Evolutionary conservation across 92 coral and sea anemone genomes (phyloP).

Genomic region (Parazoanthus atlanticus): DNA sequence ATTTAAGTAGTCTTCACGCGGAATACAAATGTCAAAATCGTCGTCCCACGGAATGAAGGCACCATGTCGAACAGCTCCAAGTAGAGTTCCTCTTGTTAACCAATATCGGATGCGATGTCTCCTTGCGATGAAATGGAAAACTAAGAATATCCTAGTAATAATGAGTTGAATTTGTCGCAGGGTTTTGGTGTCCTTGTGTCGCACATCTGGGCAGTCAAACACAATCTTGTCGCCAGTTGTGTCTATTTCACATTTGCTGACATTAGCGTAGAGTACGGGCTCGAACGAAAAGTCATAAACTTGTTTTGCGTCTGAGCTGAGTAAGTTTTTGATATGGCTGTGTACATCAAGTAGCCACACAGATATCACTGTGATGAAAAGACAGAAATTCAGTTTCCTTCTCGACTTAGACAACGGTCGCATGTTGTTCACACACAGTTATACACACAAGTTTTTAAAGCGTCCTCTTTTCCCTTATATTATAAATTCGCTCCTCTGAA

Average conservation of each 20-base stretch:
- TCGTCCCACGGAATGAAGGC: constrained; percentile 12
- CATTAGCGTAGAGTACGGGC: constrained; percentile 6
- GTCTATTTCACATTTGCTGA: not conserved
- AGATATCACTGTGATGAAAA: not conserved
- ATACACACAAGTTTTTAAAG: too few species aligned
- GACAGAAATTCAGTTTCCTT: not conserved
- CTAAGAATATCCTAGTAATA: not conserved
- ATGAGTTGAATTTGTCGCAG: constrained; percentile 13
- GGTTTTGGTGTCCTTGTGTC: not conserved
- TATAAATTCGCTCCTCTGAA: too few species aligned
- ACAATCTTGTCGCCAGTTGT: not conserved
- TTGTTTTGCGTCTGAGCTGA: not conserved
- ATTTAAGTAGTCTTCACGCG: not conserved
- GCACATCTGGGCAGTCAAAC: constrained; percentile 2
- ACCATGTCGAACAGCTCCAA: constrained; percentile 3
- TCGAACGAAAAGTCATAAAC: constrained; percentile 4
- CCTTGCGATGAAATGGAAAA: constrained; percentile 2
- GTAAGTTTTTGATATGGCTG: not conserved
- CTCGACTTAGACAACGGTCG: not conserved
- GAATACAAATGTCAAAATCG: constrained; percentile 13
- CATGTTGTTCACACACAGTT: too few species aligned
- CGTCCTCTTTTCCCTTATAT: too few species aligned
- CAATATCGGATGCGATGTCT: not conserved
- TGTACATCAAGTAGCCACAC: not conserved
- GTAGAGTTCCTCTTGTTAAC: not conserved